phyloP scores from a whole-genome alignment of 2,113 vertebrate genomes.

The Cyanistes caeruleus region DNA sequence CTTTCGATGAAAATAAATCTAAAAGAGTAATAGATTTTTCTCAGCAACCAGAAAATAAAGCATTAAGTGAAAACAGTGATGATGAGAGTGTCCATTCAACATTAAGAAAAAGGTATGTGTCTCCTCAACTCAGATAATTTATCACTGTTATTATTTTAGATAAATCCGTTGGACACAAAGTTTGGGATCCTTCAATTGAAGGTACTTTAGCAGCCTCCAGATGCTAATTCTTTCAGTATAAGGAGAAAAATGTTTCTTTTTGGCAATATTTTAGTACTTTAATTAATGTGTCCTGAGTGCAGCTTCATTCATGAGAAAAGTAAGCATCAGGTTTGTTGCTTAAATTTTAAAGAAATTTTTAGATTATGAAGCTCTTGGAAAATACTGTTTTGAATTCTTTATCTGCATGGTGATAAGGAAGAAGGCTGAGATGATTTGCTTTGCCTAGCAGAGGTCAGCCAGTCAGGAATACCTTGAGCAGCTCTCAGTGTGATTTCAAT shows the following conservation, averaged over 20 bases:
- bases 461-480: background rate
- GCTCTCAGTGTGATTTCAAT: background rate
- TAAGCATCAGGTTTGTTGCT: background rate
- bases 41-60: slow-evolving; percentile 17
- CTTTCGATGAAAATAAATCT: slow-evolving; percentile 64
- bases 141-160: background rate
- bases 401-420: background rate
- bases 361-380: background rate
- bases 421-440: background rate
- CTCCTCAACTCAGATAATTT: slow-evolving; percentile 15
- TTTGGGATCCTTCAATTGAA: background rate
- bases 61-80: slow-evolving; percentile 37
- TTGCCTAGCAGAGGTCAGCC: background rate
- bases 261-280: background rate
- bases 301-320: background rate
- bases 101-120: slow-evolving; percentile 69
- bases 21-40: slow-evolving; percentile 31
- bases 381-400: background rate
- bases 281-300: background rate
- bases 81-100: slow-evolving; percentile 50
- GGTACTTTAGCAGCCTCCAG: background rate
- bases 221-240: background rate
- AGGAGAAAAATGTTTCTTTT: background rate
- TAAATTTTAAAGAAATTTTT: background rate
- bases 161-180: background rate